phyloP scores from a whole-genome alignment of 2,113 vertebrate species.

The Meriones unguiculatus region DNA sequence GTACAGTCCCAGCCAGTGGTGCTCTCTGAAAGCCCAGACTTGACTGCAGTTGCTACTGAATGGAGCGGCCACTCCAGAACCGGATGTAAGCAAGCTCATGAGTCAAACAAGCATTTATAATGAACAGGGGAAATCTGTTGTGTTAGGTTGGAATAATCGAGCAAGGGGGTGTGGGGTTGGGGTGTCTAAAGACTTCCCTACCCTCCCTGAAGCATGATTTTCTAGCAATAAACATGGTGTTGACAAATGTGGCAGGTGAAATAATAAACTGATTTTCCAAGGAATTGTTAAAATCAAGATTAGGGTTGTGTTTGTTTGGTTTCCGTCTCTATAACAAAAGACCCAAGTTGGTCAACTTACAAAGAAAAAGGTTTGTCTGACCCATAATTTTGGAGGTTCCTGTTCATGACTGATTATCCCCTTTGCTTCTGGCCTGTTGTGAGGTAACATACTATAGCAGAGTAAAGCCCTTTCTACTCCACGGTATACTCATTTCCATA shows the following conservation, averaged over 20 bases:
- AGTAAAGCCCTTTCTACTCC: not conserved
- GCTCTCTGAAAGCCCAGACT: not conserved
- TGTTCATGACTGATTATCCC: not conserved
- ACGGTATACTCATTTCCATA: not conserved
- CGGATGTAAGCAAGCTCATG: not conserved
- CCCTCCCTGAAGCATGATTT: not conserved
- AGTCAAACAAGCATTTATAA: not conserved
- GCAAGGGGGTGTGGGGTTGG: not conserved
- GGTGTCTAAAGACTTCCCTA: not conserved
- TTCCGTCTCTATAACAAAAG: not conserved
- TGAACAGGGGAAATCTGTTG: not conserved
- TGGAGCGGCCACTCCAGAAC: not conserved
- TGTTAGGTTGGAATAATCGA: not conserved
- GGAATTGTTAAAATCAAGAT: constrained; percentile 7
- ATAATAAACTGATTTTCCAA: not conserved
- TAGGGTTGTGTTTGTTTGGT: not conserved
- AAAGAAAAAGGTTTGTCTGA: not conserved
- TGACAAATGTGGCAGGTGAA: not conserved
- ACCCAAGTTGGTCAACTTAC: not conserved
- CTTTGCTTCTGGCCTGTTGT: not conserved
- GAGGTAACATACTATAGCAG: no score
- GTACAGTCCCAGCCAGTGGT: not conserved
- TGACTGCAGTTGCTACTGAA: not conserved
- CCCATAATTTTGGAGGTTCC: not conserved
- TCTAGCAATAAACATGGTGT: not conserved